Conservation (phyloP, 2,113 vertebrate genomes). For the Verasper variegatus region DNA sequence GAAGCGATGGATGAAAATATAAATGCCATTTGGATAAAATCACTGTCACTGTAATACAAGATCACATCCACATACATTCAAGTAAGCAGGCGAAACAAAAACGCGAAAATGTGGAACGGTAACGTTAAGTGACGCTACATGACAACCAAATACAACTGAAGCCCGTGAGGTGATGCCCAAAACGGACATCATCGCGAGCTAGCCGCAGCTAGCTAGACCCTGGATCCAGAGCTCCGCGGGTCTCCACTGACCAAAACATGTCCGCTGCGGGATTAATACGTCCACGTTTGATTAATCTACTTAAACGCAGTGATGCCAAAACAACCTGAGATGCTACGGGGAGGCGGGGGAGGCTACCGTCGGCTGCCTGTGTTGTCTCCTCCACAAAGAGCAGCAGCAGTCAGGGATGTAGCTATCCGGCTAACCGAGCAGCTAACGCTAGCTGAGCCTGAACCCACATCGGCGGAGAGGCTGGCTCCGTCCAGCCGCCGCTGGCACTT, state of each 20-base stretch:
- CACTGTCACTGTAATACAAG: too few species aligned
- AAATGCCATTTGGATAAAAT: background rate
- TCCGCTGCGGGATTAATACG: constrained; percentile 11
- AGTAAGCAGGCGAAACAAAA: too few species aligned
- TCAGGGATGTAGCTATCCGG: constrained; percentile 27
- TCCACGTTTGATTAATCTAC: background rate
- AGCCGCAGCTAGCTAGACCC: constrained; percentile 53
- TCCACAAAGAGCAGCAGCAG: constrained; percentile 32
- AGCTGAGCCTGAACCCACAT: constrained; percentile 44
- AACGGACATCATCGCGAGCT: constrained; percentile 35
- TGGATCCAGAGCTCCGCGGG: constrained; percentile 19
- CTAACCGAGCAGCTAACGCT: constrained; percentile 57
- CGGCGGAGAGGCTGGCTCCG: constrained; percentile 42
- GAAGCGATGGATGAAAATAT: background rate
- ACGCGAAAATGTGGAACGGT: background rate
- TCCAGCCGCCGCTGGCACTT: constrained; percentile 33
- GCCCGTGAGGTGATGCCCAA: constrained; percentile 5
- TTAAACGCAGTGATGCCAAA: background rate
- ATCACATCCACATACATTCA: too few species aligned
- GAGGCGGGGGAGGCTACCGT: background rate
- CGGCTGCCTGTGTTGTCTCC: background rate
- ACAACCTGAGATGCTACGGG: background rate
- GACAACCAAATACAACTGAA: background rate
- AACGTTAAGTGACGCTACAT: background rate
- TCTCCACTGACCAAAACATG: constrained; percentile 45